Percentiles rank a stretch among this genome's conserved stretches.
These are phyloP conservation scores for Apamea anceps DNA, from an alignment of 2,888 invertebrate genomes.

Conservation along the genomic window DNA sequence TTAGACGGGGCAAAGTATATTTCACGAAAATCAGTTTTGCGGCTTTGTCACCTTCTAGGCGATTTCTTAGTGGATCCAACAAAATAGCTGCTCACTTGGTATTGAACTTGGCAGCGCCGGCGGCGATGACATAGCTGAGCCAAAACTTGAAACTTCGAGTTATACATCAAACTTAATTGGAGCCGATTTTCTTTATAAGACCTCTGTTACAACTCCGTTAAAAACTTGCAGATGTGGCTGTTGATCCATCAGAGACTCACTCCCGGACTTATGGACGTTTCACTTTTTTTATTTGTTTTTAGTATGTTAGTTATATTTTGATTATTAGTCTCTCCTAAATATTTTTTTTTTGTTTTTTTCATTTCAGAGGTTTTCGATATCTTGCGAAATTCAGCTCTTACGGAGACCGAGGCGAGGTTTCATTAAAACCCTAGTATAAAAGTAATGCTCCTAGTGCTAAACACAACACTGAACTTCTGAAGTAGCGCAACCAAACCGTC, in stretches of 20 bases:
- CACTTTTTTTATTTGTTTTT: no score
- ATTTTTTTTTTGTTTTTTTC: no score
- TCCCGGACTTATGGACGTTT: no score
- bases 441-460: neutral
- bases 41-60: neutral
- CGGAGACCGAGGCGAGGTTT: neutral
- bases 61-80: neutral
- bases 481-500: conserved; percentile 7
- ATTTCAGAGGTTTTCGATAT: neutral
- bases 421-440: neutral
- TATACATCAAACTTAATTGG: neutral
- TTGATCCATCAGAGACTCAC: neutral
- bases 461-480: neutral
- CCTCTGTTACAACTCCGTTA: neutral
- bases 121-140: no score
- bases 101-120: no score
- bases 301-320: no score
- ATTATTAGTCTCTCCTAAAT: no score
- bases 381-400: neutral
- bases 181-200: neutral
- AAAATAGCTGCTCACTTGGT: no score
- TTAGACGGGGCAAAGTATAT: neutral
- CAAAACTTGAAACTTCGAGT: no score
- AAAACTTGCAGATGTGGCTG: neutral
- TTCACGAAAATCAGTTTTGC: neutral